Conservation (phyloP, 2,797 vertebrate species). For the Scolopax rusticola region DNA sequence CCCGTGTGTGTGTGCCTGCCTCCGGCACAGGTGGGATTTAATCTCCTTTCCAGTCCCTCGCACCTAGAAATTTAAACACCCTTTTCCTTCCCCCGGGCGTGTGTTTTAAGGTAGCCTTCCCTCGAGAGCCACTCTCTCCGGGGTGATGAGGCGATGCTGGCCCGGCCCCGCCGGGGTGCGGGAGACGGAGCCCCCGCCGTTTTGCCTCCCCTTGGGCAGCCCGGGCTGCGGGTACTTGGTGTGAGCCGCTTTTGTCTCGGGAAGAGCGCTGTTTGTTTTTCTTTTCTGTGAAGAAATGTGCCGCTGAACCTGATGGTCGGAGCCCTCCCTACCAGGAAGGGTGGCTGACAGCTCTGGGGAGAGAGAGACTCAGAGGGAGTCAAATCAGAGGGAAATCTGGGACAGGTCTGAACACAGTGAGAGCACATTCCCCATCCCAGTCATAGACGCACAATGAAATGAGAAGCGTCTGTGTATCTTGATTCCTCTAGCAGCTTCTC, state of each 20-base stretch:
- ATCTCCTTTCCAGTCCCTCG: neutral
- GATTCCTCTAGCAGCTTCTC: conserved; percentile 4
- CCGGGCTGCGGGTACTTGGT: neutral
- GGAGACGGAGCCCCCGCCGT: neutral
- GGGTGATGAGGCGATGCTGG: neutral
- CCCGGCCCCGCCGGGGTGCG: neutral
- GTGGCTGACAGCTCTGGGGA: neutral
- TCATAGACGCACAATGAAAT: neutral
- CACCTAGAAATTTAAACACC: neutral
- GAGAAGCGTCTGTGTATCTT: neutral
- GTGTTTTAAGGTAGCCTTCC: neutral
- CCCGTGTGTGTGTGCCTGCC: neutral
- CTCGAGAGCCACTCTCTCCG: neutral
- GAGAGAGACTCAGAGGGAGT: neutral
- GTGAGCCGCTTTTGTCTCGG: conserved; percentile 12
- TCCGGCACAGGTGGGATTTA: conserved; percentile 18
- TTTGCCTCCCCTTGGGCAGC: neutral
- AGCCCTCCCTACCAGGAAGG: neutral
- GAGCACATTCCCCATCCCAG: conserved; percentile 29
- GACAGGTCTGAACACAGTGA: conserved; percentile 56
- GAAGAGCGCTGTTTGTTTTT: neutral
- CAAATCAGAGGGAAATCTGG: conserved; percentile 30
- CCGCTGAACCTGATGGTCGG: neutral
- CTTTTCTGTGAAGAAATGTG: neutral
- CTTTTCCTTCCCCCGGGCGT: neutral